These are phyloP conservation scores for Thysanoteuthis rhombus DNA, from an alignment of 2,888 invertebrate species.

Conservation along the genomic window DNA sequence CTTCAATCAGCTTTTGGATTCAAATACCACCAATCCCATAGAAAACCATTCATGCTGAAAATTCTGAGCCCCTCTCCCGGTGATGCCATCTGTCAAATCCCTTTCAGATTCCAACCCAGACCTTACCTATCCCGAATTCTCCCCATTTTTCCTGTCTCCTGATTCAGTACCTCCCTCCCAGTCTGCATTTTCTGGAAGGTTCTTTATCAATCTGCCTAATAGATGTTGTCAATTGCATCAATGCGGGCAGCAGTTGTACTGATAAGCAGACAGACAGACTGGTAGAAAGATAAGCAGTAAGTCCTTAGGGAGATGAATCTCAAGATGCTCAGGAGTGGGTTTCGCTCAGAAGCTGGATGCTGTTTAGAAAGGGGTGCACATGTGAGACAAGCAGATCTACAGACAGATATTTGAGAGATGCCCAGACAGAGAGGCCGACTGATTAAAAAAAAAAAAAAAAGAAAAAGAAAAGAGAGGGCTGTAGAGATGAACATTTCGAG, in stretches of 20 bases:
- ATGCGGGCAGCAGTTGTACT: background rate
- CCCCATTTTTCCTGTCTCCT: background rate
- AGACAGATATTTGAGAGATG: background rate
- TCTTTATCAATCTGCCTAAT: conserved; percentile 12
- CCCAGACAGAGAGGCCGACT: background rate
- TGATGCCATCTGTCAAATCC: background rate
- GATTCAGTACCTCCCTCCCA: background rate
- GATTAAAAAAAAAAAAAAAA: background rate
- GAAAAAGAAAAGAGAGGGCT: background rate
- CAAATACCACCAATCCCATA: conserved; percentile 12
- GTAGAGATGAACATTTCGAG: background rate
- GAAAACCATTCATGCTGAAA: background rate
- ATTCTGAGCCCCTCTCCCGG: background rate
- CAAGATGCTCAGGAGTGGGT: background rate
- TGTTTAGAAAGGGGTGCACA: background rate
- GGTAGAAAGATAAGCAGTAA: background rate
- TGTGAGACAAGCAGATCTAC: background rate
- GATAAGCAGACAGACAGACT: background rate
- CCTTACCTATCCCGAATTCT: background rate
- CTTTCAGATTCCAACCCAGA: background rate
- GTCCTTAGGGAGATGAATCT: background rate
- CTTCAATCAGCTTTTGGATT: conserved; percentile 12
- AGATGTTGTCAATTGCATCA: background rate
- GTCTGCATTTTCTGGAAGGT: background rate
- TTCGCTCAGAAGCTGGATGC: background rate